Conservation (phyloP, 2,113 vertebrate genomes). For the Sorex fumeus region DNA sequence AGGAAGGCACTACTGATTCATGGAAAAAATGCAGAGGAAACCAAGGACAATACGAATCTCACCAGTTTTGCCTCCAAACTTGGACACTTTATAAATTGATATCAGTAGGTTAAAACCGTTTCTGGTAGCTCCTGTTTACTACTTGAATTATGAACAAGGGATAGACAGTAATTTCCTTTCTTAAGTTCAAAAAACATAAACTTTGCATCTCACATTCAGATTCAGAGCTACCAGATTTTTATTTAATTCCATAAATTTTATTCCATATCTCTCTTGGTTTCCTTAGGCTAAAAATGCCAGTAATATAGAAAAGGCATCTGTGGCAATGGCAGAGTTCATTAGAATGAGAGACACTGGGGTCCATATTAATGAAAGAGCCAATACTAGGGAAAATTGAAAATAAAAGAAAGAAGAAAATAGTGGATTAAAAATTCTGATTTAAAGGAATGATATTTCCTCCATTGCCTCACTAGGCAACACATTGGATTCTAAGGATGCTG, state of each 20-base stretch:
- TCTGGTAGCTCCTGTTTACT: background rate
- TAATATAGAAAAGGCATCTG: background rate
- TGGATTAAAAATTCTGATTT: background rate
- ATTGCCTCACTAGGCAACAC: background rate
- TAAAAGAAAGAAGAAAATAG: background rate
- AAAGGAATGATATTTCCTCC: background rate
- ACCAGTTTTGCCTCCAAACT: background rate
- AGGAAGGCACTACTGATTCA: background rate
- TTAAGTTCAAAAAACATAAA: slow-evolving; percentile 11
- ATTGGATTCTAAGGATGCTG: background rate
- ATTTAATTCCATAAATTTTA: background rate
- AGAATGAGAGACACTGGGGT: background rate
- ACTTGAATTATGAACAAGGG: background rate
- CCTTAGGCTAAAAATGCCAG: slow-evolving; percentile 30
- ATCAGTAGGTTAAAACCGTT: slow-evolving; percentile 4
- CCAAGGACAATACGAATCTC: background rate
- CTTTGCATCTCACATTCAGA: slow-evolving; percentile 10
- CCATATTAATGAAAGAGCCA: background rate
- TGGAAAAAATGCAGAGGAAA: slow-evolving; percentile 12
- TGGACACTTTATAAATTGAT: background rate
- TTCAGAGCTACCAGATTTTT: background rate
- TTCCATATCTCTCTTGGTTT: background rate
- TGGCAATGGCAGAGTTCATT: background rate
- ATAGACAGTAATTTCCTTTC: slow-evolving; percentile 2
- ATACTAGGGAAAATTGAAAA: background rate